Base-by-base conservation (phyloP, 2,888 invertebrate species). In the Glaucopsyche alexis region DNA sequence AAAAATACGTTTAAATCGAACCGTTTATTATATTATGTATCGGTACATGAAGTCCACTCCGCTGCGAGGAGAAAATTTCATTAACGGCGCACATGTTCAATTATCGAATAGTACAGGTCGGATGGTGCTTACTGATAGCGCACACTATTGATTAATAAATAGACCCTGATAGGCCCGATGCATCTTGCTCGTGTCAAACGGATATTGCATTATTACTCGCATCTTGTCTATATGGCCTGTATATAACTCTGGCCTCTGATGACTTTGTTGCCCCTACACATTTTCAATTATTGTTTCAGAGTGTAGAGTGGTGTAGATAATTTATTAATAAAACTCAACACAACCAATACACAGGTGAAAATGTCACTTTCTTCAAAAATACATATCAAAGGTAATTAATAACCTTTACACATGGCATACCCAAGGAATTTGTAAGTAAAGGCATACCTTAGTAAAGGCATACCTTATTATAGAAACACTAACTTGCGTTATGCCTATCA, bases 41-140 rank as follows among this genome's bases (percentile, higher is more conserved):
- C 60, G 60, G 47, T 52, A 52, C 65, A 74, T 72, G 71, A 77
- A 77, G 77, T 80, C 74, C 74, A 77, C 80, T 80, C 74, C 74
- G 77, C 80, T 76, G 76, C 76, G 80, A 79, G 80, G 83, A 82
- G 85, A 86, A 87, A 85, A 86, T 85, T 86, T 88, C 84, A 90
- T 89, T 88, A 90, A 80, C 83, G 81, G 79, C 76, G 85, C 81
- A 84, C 90, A 87, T 88, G 89, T 89, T 85, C 90, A 89, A 90
- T 90, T 88, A 90, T 82, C 80, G 82, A 80, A 77, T 82, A 81
- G 81, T 80, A 79, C 82, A 80, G 81, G 78, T 79, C 79, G 84
- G 79, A 81, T 82, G 83, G 76, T 75, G 76, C 77, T 76, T 74
- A 75, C 80, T 79, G 82, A 83, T 83, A 81, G 74, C 75, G 74